These are phyloP conservation scores for Campylomormyrus numenius DNA, from an alignment of 2,113 vertebrate genomes.

Conservation along the genomic window DNA sequence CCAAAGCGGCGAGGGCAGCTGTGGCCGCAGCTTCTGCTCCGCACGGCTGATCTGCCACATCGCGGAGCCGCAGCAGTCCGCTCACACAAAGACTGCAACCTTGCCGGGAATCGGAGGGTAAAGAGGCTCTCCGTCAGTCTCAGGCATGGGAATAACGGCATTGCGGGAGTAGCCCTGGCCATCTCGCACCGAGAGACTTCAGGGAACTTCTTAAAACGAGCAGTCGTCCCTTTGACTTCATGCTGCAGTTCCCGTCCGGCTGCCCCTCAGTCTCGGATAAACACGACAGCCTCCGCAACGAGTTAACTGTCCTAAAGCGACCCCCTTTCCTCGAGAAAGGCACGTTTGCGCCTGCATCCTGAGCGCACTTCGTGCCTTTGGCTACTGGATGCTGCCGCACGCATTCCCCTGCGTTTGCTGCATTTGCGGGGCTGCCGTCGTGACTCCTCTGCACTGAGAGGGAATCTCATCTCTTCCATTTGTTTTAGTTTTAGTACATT, in stretches of 20 bases:
- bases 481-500: constrained; percentile 21
- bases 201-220: constrained; percentile 21
- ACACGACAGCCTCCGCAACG: constrained; percentile 18
- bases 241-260: neutral
- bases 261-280: constrained; percentile 1
- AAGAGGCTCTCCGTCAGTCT: constrained; percentile 36
- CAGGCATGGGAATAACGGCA: constrained; percentile 47
- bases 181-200: constrained; percentile 17
- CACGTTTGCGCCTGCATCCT: neutral
- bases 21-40: neutral
- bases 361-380: neutral
- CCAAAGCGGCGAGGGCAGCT: neutral
- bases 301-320: constrained; percentile 26
- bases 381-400: constrained; percentile 41
- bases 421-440: constrained; percentile 54
- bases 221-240: constrained; percentile 6
- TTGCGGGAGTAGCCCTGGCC: constrained; percentile 44
- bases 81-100: constrained; percentile 44
- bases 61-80: constrained; percentile 22
- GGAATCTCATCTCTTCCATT: constrained; percentile 26
- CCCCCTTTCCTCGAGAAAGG: neutral
- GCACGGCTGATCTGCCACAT: constrained; percentile 34
- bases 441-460: constrained; percentile 46
- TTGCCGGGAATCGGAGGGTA: constrained; percentile 35
- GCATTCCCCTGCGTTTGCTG: constrained; percentile 51